These are phyloP conservation scores for Onychomys arenicola DNA, from an alignment of 2,797 vertebrate genomes.

Conservation along the genomic window DNA sequence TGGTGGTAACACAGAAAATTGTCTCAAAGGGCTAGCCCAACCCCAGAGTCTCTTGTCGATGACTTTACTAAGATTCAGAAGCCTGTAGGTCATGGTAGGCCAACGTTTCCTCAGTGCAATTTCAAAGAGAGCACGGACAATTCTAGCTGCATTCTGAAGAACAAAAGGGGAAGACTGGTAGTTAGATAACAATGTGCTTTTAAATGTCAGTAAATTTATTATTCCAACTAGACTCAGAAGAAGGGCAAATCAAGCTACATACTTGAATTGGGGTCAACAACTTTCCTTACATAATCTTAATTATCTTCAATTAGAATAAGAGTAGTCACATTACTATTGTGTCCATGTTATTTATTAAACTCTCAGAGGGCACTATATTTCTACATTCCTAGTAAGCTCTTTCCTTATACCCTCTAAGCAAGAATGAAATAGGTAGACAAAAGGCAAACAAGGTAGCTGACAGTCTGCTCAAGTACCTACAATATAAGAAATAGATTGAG, in stretches of 20 bases:
- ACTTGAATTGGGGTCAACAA: constrained; percentile 14
- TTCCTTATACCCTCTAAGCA: background rate
- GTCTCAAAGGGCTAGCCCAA: constrained; percentile 95
- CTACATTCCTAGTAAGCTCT: background rate
- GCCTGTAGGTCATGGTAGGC: constrained; percentile 97
- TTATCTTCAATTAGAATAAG: background rate
- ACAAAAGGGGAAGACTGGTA: background rate
- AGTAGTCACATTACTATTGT: background rate
- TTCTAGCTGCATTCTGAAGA: constrained; percentile 96
- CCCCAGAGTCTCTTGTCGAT: constrained; percentile 98
- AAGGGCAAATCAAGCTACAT: background rate
- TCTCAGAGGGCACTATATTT: constrained; percentile 10
- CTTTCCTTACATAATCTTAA: background rate
- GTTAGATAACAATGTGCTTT: constrained; percentile 28
- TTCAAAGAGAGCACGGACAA: constrained; percentile 97
- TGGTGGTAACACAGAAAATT: constrained; percentile 93
- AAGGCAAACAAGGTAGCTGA: background rate
- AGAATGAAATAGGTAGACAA: constrained; percentile 29
- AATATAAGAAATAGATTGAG: background rate
- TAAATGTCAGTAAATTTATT: constrained; percentile 47
- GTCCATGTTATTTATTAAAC: background rate
- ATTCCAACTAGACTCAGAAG: constrained; percentile 34
- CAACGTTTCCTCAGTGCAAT: constrained; percentile 97
- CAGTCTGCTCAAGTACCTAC: background rate
- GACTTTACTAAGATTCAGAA: constrained; percentile 97